A percentile compares a stretch with the other conserved stretches of the same genome.
Conservation (phyloP, 1,140 invertebrate genomes). For the Spodoptera litura region DNA sequence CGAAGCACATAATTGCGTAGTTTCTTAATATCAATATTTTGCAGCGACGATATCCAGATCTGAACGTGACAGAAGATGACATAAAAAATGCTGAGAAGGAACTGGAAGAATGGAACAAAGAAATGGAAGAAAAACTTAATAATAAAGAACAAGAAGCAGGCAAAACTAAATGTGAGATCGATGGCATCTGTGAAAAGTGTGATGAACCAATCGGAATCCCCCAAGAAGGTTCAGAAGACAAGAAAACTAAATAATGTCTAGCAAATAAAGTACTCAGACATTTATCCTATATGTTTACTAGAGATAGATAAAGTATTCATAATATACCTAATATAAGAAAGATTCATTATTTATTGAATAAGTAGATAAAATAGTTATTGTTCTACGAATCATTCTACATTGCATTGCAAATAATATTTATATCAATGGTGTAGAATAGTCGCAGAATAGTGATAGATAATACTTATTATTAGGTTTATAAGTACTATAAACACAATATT, state of each 20-base stretch:
- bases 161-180: constrained; percentile 4
- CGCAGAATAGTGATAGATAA: too few species aligned
- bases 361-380: too few species aligned
- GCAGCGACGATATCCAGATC: constrained; percentile 75
- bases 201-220: constrained; percentile 37
- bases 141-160: not conserved
- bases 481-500: too few species aligned
- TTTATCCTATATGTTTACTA: too few species aligned
- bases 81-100: constrained; percentile 76
- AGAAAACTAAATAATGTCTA: constrained; percentile 64
- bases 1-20: too few species aligned
- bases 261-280: not conserved
- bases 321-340: too few species aligned
- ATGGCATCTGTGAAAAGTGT: constrained; percentile 25
- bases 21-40: constrained; percentile 43
- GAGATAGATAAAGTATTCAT: too few species aligned
- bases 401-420: too few species aligned
- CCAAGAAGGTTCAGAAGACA: constrained; percentile 54
- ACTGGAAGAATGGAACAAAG: constrained; percentile 71
- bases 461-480: too few species aligned
- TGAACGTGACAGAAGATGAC: constrained; percentile 79
- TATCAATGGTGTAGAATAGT: too few species aligned
- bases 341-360: too few species aligned
- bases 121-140: constrained; percentile 59
- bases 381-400: too few species aligned